Conservation (phyloP, 2,888 invertebrate genomes). For the Plutella xylostella region DNA sequence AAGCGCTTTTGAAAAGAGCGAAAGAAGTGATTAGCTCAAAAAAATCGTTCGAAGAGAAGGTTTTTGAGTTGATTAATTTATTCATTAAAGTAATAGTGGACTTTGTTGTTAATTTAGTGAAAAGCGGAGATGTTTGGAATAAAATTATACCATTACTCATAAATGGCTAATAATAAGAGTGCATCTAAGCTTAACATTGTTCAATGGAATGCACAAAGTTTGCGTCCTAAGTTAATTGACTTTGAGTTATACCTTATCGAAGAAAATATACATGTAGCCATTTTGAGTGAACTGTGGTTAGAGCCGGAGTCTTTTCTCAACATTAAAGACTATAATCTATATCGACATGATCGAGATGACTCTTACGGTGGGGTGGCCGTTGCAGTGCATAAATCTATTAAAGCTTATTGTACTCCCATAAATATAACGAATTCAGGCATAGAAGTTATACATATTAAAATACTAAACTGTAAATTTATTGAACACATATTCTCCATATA, state of each 20-base stretch:
- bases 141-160: no score
- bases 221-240: slow-evolving; percentile 12
- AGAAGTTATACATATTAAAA: slow-evolving; percentile 11
- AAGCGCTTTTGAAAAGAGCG: no score
- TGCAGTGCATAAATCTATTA: slow-evolving; percentile 13
- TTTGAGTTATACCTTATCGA: slow-evolving; percentile 8
- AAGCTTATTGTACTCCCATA: background rate
- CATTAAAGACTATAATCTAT: slow-evolving; percentile 11
- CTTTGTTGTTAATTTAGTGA: no score
- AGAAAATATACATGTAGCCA: background rate
- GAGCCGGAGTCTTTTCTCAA: slow-evolving; percentile 1
- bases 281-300: slow-evolving; percentile 18
- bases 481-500: slow-evolving; percentile 15
- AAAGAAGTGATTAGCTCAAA: no score
- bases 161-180: background rate
- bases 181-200: background rate
- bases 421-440: slow-evolving; percentile 9
- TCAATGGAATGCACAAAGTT: slow-evolving; percentile 13
- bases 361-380: slow-evolving; percentile 16
- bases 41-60: no score
- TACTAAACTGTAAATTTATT: slow-evolving; percentile 10
- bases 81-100: no score
- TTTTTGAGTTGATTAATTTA: no score
- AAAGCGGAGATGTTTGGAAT: no score
- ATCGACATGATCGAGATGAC: slow-evolving; percentile 11